These are phyloP conservation scores for Paralvinella palmiformis DNA, from an alignment of 1,140 invertebrate species.

Conservation along the genomic window DNA sequence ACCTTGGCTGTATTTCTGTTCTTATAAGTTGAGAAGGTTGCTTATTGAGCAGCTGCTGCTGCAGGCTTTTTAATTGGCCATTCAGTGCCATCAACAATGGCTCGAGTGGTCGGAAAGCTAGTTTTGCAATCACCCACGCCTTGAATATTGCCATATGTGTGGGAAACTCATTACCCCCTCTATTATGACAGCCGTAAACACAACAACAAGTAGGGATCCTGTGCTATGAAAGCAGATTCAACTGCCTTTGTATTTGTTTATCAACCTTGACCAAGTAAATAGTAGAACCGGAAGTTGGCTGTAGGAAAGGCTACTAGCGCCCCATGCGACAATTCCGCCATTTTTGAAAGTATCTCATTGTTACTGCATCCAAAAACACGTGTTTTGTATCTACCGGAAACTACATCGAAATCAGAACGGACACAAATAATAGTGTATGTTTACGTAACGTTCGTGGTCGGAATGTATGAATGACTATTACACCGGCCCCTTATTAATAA, in stretches of 20 bases:
- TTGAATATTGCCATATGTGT: neutral
- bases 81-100: conserved; percentile 36
- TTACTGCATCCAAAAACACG: too few species aligned
- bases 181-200: neutral
- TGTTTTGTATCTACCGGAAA: too few species aligned
- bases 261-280: conserved; percentile 1
- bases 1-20: conserved; percentile 29
- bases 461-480: too few species aligned
- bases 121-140: conserved; percentile 25
- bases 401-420: too few species aligned
- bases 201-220: conserved; percentile 2
- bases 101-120: conserved; percentile 29
- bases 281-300: neutral
- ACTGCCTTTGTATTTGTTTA: neutral
- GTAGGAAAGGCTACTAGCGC: neutral
- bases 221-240: conserved; percentile 1
- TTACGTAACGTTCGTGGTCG: too few species aligned
- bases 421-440: too few species aligned
- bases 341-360: neutral
- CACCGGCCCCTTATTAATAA: too few species aligned
- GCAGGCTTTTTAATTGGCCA: conserved; percentile 27
- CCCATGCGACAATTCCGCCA: neutral
- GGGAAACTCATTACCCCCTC: neutral
- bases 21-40: conserved; percentile 35
- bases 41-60: conserved; percentile 29